phyloP scores from a whole-genome alignment of 2,113 vertebrate genomes.

The Empidonax traillii region DNA sequence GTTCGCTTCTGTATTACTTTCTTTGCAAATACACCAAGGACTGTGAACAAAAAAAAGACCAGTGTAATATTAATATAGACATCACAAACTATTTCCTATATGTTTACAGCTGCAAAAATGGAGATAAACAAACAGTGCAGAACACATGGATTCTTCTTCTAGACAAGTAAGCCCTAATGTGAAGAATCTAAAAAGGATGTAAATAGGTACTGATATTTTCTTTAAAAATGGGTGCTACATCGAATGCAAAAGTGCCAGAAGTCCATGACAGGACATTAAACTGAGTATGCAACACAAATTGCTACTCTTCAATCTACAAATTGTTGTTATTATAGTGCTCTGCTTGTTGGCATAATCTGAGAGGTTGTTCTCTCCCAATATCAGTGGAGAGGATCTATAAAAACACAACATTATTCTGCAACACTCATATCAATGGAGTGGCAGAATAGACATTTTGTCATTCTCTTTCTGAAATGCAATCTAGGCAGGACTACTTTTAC shows the following conservation, averaged over 20 bases:
- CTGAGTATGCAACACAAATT: neutral
- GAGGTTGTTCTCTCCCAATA: neutral
- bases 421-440: neutral
- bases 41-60: slow-evolving; percentile 30
- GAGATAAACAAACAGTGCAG: neutral
- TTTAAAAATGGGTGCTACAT: neutral
- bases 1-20: slow-evolving; percentile 68
- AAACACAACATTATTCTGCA: neutral
- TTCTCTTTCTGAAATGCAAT: neutral
- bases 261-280: neutral
- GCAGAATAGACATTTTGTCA: neutral
- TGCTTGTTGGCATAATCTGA: neutral
- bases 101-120: neutral
- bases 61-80: neutral
- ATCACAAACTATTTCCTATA: neutral
- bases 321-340: neutral
- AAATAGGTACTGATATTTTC: neutral
- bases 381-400: neutral
- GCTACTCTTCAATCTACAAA: neutral
- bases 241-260: neutral
- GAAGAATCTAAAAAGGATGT: neutral
- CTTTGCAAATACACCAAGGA: slow-evolving; percentile 67
- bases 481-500: neutral
- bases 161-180: neutral
- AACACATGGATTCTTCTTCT: neutral